A percentile compares a stretch with the other conserved stretches of the same genome.
Evolutionary conservation across 1,140 invertebrate species (phyloP).

Genomic region (Aphis craccivora): DNA sequence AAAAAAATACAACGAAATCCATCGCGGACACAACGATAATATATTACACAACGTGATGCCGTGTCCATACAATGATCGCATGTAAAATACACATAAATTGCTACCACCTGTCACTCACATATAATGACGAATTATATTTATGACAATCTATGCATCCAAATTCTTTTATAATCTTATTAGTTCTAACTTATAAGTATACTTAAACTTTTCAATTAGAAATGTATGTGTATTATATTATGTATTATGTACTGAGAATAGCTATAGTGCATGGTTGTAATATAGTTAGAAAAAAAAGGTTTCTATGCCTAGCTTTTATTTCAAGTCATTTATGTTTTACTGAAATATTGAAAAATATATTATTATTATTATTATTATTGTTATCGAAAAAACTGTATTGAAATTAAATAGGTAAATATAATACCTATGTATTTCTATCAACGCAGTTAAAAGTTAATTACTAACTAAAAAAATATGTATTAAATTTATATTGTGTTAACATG

Average conservation of each 20-base stretch:
- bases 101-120: background rate
- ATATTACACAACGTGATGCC: background rate
- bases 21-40: background rate
- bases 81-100: background rate
- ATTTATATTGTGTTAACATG: background rate
- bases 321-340: background rate
- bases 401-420: too few relatives aligned
- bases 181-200: background rate
- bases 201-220: background rate
- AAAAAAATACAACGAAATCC: background rate
- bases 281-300: background rate
- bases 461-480: too few relatives aligned
- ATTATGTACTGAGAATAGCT: background rate
- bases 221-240: background rate
- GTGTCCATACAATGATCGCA: background rate
- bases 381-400: background rate
- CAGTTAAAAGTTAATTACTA: too few relatives aligned
- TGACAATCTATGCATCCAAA: background rate
- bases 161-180: background rate
- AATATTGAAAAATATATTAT: background rate
- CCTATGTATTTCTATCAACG: too few relatives aligned
- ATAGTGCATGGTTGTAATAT: background rate
- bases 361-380: background rate
- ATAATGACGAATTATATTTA: background rate
- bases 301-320: background rate